Evolutionary conservation across 2,113 vertebrate genomes (phyloP).

Genomic region (Nothocercus julius): DNA sequence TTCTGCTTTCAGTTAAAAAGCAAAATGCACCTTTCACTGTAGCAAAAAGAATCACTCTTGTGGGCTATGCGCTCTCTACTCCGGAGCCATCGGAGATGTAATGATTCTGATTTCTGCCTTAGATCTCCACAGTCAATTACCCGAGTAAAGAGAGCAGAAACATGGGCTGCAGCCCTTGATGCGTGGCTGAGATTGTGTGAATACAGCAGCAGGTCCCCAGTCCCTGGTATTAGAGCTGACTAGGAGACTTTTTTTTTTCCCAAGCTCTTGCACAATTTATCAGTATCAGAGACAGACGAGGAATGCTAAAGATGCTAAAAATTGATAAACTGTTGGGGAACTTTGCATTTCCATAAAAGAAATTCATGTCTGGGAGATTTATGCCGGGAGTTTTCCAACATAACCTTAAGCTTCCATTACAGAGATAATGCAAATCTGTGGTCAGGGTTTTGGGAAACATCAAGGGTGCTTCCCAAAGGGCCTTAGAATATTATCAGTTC

Average conservation of each 20-base stretch:
- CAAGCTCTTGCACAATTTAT: neutral
- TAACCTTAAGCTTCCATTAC: neutral
- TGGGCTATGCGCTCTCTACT: neutral
- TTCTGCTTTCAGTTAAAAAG: neutral
- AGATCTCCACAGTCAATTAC: neutral
- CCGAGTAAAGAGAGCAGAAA: neutral
- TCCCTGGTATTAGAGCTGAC: neutral
- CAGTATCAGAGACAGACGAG: neutral
- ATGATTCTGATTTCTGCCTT: neutral
- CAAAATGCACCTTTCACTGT: neutral
- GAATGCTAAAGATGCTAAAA: neutral
- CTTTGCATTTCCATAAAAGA: neutral
- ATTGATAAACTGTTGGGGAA: neutral
- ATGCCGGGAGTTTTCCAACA: neutral
- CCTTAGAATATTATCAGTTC: neutral
- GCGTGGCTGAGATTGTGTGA: neutral
- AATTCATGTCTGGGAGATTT: neutral
- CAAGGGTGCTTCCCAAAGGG: neutral
- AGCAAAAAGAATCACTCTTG: neutral
- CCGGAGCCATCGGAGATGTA: neutral
- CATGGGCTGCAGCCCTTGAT: neutral
- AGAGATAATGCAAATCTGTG: neutral
- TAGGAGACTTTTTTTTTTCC: neutral
- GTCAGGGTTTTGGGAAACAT: neutral
- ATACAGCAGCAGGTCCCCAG: neutral